Base-by-base conservation (phyloP, 1,140 invertebrate species). In the Drosophila sturtevanti region DNA sequence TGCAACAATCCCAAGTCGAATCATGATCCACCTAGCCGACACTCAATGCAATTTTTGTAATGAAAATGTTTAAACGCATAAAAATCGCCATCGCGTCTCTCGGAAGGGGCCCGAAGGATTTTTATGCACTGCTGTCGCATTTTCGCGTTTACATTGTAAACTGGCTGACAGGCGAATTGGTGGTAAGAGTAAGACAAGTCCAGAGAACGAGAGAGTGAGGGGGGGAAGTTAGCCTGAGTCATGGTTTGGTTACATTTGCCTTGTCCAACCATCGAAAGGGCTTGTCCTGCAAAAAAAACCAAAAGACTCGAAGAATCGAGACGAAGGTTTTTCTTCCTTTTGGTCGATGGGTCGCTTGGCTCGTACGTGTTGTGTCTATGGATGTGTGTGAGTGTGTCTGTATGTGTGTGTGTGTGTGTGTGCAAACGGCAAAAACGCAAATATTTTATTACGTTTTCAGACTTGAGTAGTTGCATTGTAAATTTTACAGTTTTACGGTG, bases 381-480 rank as follows among this genome's bases (percentile, higher is more conserved):
- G 58, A 38, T 34, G 44, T 66, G 56, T 21, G 4, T 27, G 11
- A 24, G 55, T 60, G 18, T 38, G 35, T 69, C 52, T 51, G 1
- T 41, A 14, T 51, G n/a, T 58, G 14, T 64, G 54, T 64, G 34
- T 59, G 18, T 77, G 69, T 77, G 68, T 66, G 78, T 78, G 79
- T 65, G 51, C 79, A 75, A 72, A 84, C 77, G 71, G 81, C 68
- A 80, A 84, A 87, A 81, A 84, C 72, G 79, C 86, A 90, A 90
- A 90, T 90, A 90, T 90, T 90, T 90, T 90, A 90, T 90, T 90
- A 90, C 86, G 67, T 72, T 90, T 48, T 90, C 86, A 87, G 86
- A 90, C 86, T 84, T 86, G 86, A 90, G 86, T 90, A 90, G 86
- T 90, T 90, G 75, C 68, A 76, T 87, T 90, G 86, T 90, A 90